phyloP scores from a whole-genome alignment of 2,888 invertebrate genomes.

The Acronicta leporina region DNA sequence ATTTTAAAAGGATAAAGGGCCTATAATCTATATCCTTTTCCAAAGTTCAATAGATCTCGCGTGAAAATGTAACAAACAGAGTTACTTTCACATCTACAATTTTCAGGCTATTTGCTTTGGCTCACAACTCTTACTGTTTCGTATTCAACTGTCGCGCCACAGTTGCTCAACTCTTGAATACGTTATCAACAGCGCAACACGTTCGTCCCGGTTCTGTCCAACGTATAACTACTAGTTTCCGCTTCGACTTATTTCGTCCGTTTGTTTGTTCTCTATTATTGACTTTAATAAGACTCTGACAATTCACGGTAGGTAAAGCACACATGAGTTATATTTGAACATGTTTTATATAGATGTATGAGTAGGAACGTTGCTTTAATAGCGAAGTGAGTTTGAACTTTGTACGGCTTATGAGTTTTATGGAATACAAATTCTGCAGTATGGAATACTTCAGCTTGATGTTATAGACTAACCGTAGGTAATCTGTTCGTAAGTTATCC shows the following conservation, averaged over 20 bases:
- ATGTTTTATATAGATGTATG: slow-evolving; percentile 28
- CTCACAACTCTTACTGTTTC: too few relatives aligned
- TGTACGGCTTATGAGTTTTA: slow-evolving; percentile 56
- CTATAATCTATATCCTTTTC: too few relatives aligned
- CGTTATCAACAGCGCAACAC: slow-evolving; percentile 4
- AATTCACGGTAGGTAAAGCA: slow-evolving; percentile 66
- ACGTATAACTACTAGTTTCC: slow-evolving; percentile 73
- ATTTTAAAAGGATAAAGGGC: too few relatives aligned
- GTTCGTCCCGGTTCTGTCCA: slow-evolving; percentile 49
- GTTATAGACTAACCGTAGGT: too few relatives aligned
- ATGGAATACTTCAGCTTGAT: too few relatives aligned
- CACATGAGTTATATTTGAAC: slow-evolving; percentile 50
- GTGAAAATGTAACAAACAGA: too few relatives aligned
- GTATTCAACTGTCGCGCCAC: neutral
- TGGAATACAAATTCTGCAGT: too few relatives aligned
- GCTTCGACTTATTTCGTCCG: slow-evolving; percentile 74
- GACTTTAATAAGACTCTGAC: slow-evolving; percentile 79
- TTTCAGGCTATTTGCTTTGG: too few relatives aligned
- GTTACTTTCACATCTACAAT: too few relatives aligned
- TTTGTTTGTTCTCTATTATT: slow-evolving; percentile 78
- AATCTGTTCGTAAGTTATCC: too few relatives aligned
- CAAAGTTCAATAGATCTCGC: too few relatives aligned
- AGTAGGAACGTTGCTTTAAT: neutral
- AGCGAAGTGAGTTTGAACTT: slow-evolving; percentile 6
- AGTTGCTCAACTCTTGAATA: slow-evolving; percentile 2